Evolutionary conservation across 2,113 vertebrate genomes (phyloP), one percentile per base, ranked within the genome.

Genomic region (Uropsilus gracilis): DNA sequence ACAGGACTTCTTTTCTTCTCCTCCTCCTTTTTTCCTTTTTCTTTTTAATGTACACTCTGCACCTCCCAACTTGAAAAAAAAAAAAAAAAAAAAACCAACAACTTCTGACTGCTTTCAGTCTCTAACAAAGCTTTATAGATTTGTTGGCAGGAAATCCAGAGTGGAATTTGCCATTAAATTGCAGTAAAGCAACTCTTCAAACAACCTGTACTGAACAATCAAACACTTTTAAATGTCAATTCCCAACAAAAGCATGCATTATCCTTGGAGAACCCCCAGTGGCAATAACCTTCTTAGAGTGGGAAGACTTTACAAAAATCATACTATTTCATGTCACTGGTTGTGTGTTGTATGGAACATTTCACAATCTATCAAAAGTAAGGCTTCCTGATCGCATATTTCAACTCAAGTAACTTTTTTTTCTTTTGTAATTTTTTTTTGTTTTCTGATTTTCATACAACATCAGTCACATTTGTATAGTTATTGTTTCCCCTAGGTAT

Each of bases 111-210:
- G 30, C 50, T 96, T 94, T 95, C 61, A 64, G 69, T 96, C 76
- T 96, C 95, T 85, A 87, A 97, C 82, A 97, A 96, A 95, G 86
- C 91, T 96, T 97, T 84, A 97, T 94, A 96, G 96, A 97, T 96
- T 91, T 90, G 90, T 78, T 96, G 96, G 97, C 96, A 97, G 94
- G 95, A 96, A 98, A 97, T 94, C 71, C 63, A 86, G 95, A 89
- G 42, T 95, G 94, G 96, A 96, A 97, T 96, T 96, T 96, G 90
- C 87, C 86, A 76, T 95, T 93, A 96, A 94, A 92, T 57, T 86
- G 72, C 82, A 91, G 95, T 88, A 96, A 97, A 96, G 81, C 90
- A 94, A 83, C 92, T 91, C 95, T 94, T 97, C 86, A 96, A 96
- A 95, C 85, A 94, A 37, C 42, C 50, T 63, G 88, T 64, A 37